These are phyloP conservation scores for Strix uralensis DNA, from an alignment of 2,113 vertebrate genomes.

Conservation along the genomic window DNA sequence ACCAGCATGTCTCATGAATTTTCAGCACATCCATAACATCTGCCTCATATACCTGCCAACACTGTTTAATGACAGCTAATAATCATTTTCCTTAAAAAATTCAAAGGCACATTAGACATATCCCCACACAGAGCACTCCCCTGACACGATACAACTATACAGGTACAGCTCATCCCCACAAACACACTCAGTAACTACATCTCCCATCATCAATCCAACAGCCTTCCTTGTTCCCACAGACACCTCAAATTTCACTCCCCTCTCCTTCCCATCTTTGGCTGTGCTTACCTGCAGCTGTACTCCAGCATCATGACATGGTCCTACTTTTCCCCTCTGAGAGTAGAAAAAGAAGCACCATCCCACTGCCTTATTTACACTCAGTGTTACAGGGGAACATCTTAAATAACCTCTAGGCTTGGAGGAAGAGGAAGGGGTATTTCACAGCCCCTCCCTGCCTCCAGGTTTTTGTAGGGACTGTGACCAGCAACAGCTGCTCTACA, in stretches of 20 bases:
- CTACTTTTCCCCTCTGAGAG: neutral
- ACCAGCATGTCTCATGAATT: neutral
- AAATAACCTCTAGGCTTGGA: accelerated
- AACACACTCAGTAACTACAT: neutral
- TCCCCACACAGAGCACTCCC: neutral
- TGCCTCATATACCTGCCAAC: neutral
- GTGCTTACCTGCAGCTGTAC: neutral
- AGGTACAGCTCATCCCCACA: neutral
- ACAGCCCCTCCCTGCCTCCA: neutral
- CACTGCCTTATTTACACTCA: neutral
- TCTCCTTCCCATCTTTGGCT: neutral
- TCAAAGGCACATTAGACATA: neutral
- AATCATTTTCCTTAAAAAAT: neutral
- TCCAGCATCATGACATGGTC: accelerated
- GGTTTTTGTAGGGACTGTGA: neutral
- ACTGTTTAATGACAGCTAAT: conserved; percentile 24
- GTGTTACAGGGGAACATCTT: accelerated
- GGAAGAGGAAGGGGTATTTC: accelerated
- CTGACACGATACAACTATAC: neutral
- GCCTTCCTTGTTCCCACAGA: neutral
- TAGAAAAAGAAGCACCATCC: neutral
- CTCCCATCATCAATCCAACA: neutral
- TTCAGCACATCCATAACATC: neutral
- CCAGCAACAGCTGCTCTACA: neutral
- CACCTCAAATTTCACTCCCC: neutral